Evolutionary conservation across 2,113 vertebrate species (phyloP), one percentile per base, ranked within the genome.

Genomic region (Microcebus ravelobensis): DNA sequence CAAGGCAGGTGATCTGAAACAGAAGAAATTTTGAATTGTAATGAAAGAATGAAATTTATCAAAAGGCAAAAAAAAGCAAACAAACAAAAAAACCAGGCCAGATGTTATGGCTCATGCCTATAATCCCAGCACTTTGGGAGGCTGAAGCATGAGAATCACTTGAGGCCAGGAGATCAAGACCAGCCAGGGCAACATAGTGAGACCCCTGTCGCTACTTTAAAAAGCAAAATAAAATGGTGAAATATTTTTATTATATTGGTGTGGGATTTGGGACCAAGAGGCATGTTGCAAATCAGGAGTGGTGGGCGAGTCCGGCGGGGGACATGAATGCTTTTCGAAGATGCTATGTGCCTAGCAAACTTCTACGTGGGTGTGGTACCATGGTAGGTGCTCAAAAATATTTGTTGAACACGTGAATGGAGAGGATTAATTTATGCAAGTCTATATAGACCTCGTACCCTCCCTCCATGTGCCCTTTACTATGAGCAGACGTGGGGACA

Each of bases 21-120:
- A 61, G 45, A 90, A 89, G 50, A 52, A 61, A 83, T 55, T 90
- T 36, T 88, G 29, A 94, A 76, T 55, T 96, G 70, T 48, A 95
- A 89, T 85, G 18, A 90, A 97, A 87, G 20, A 61, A 74, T 48
- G 23, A 59, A 95, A 94, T 5, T 79, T 45, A 59, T 55, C 13
- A 90, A 87, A 90, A 59, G 48, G 4, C 12, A 15, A 50, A 87
- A 79, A 45, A 45, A 45, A n/a, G n/a, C n/a, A n/a, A n/a, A n/a
- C n/a, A 42, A 42, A 42, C 6, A 7, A 45, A 85, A 85, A 55
- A 6, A 48, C 48, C 5, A 63, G 61, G 61, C 61, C 27, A 12
- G 61, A 29, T 63, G 61, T 63, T 3, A 12, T 63, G 61, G 61
- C 61, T 61, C 59, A 27, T 27, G 11, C 59, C 59, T 29, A 63